Conservation (phyloP, 2,888 invertebrate genomes). For the Rambutsinella grinnellia region DNA sequence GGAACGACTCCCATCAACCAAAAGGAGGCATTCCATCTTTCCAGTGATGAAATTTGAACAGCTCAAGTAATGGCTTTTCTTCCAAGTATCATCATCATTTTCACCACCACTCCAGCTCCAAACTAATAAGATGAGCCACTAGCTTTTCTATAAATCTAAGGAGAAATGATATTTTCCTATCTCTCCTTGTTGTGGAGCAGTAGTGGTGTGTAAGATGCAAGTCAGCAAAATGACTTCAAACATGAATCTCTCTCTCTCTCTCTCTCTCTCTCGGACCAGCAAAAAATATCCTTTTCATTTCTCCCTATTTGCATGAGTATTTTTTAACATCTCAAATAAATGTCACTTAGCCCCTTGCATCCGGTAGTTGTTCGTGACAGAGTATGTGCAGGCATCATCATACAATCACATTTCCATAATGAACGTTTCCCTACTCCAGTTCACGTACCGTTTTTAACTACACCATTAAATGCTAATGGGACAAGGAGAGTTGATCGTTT, state of each 20-base stretch:
- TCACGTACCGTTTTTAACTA: background rate
- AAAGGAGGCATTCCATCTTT: constrained; percentile 41
- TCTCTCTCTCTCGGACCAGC: background rate
- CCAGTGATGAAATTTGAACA: constrained; percentile 50
- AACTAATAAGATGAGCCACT: background rate
- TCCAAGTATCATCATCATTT: constrained; percentile 8
- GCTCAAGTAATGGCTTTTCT: constrained; percentile 41
- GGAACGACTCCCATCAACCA: constrained; percentile 36
- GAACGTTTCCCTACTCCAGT: background rate
- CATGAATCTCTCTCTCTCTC: background rate
- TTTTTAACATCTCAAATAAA: constrained; percentile 6
- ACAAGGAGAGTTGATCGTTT: no score
- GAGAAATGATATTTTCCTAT: constrained; percentile 3
- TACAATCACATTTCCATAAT: background rate
- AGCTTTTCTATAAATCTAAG: background rate
- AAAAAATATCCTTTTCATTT: constrained; percentile 7
- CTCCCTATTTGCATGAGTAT: background rate
- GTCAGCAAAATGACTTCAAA: background rate
- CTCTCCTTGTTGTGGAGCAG: background rate
- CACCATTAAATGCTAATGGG: background rate
- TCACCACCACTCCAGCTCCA: constrained; percentile 4
- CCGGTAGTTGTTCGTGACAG: background rate
- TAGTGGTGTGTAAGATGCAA: no score
- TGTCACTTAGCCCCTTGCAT: constrained; percentile 14
- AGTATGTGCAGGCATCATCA: background rate